Percentiles rank a stretch among this genome's conserved stretches.
phyloP scores from a whole-genome alignment of 2,888 invertebrate species.

The Fabriciana adippe region DNA sequence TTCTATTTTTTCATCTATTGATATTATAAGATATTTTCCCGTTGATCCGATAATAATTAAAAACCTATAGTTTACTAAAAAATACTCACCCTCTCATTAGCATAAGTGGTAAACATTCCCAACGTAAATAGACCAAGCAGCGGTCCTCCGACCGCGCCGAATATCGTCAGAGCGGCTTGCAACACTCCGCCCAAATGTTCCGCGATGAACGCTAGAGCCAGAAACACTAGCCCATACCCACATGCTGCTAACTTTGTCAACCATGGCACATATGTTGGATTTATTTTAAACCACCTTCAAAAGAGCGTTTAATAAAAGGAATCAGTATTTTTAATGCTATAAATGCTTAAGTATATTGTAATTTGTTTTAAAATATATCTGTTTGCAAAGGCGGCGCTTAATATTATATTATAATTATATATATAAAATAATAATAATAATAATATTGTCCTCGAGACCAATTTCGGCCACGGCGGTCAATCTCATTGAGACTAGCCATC shows the following conservation, averaged over 20 bases:
- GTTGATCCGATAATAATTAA: not conserved
- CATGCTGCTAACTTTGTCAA: slow-evolving; percentile 87
- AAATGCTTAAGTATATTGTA: not conserved
- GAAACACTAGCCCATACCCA: slow-evolving; percentile 87
- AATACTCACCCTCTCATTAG: slow-evolving; percentile 85
- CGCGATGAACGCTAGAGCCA: slow-evolving; percentile 91
- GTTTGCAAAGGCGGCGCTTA: too few species aligned
- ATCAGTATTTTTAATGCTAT: not conserved
- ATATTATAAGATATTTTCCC: too few species aligned
- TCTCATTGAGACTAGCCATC: not conserved
- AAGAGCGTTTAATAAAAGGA: not conserved
- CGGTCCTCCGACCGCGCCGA: slow-evolving; percentile 94
- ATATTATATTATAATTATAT: too few species aligned
- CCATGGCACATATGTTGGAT: slow-evolving; percentile 67
- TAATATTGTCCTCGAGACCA: not conserved
- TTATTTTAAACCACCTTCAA: slow-evolving; percentile 63
- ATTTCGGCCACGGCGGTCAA: not conserved
- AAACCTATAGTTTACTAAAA: not conserved
- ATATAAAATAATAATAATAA: too few species aligned
- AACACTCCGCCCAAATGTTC: slow-evolving; percentile 92
- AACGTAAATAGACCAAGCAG: slow-evolving; percentile 92
- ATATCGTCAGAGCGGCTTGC: slow-evolving; percentile 92
- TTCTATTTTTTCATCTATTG: too few species aligned
- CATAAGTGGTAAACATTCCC: slow-evolving; percentile 90
- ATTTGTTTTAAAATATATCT: too few species aligned